These are phyloP conservation scores for Argyrosomus regius DNA, from an alignment of 2,797 vertebrate species.

Conservation along the genomic window DNA sequence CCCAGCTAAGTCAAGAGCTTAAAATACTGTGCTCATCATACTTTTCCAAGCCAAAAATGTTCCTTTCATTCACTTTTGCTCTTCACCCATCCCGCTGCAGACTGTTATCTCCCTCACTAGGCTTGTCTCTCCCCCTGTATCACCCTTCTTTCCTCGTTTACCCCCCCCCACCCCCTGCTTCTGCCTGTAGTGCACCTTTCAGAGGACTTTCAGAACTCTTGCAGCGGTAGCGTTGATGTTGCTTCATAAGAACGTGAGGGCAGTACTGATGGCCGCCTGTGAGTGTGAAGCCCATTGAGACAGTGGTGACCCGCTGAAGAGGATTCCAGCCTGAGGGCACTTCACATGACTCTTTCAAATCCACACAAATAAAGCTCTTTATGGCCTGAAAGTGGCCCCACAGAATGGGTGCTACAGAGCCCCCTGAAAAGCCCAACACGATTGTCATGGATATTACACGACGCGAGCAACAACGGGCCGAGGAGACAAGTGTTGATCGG, in stretches of 20 bases:
- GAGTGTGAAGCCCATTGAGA: constrained; percentile 96
- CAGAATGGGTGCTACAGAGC: constrained; percentile 88
- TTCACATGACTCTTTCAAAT: constrained; percentile 99
- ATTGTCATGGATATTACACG: constrained; percentile 99
- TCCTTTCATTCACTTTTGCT: constrained; percentile 61
- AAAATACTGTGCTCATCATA: constrained; percentile 86
- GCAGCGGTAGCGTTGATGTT: constrained; percentile 77
- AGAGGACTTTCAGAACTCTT: constrained; percentile 79
- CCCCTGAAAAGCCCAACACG: constrained; percentile 93
- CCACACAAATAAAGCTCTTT: constrained; percentile 99
- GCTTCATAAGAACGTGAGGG: constrained; percentile 95
- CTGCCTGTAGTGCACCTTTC: constrained; percentile 84
- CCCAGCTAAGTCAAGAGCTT: constrained; percentile 77
- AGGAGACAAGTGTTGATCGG: constrained; percentile 93
- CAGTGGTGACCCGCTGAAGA: constrained; percentile 93
- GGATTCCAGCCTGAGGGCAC: constrained; percentile 94
- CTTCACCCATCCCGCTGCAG: constrained; percentile 14
- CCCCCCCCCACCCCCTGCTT: neutral
- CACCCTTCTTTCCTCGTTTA: constrained; percentile 5
- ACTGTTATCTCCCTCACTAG: constrained; percentile 28
- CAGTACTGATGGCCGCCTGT: constrained; percentile 92
- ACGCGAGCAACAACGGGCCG: constrained; percentile 95
- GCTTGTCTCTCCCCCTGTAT: constrained; percentile 17
- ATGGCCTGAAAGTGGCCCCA: constrained; percentile 98
- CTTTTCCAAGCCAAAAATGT: constrained; percentile 86